Percentiles rank a stretch among this genome's conserved stretches.
Evolutionary conservation across 2,888 invertebrate genomes (phyloP).

Genomic region (Hartigia nigra): DNA sequence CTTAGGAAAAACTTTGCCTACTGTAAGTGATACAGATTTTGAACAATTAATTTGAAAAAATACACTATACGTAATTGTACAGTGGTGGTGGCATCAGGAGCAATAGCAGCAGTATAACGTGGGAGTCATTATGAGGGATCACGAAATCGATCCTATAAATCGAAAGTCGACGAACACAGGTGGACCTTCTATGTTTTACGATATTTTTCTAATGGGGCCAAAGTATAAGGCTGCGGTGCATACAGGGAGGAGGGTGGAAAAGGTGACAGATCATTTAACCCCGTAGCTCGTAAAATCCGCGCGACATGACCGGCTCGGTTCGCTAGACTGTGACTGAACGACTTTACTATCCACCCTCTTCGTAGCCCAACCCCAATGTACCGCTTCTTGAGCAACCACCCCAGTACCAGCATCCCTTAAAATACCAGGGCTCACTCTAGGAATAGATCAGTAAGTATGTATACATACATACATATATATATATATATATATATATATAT

Average conservation of each 20-base stretch:
- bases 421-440: not conserved
- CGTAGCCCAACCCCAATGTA: not conserved
- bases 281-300: conserved; percentile 51
- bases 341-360: conserved; percentile 18
- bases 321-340: conserved; percentile 51
- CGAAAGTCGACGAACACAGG: too few species aligned
- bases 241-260: conserved; percentile 33
- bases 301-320: conserved; percentile 32
- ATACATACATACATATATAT: too few species aligned
- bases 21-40: too few species aligned
- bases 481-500: not conserved
- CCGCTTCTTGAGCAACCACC: not conserved
- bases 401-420: not conserved
- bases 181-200: conserved; percentile 9
- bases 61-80: not conserved
- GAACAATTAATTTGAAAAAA: too few species aligned
- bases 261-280: conserved; percentile 59
- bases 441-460: not conserved
- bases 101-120: not conserved
- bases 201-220: conserved; percentile 17
- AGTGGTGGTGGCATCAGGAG: not conserved
- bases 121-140: not conserved
- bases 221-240: not conserved
- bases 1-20: not conserved
- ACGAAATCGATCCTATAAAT: not conserved